Base-by-base conservation (phyloP, 1,140 invertebrate species). In the Drosophila watanabei region DNA sequence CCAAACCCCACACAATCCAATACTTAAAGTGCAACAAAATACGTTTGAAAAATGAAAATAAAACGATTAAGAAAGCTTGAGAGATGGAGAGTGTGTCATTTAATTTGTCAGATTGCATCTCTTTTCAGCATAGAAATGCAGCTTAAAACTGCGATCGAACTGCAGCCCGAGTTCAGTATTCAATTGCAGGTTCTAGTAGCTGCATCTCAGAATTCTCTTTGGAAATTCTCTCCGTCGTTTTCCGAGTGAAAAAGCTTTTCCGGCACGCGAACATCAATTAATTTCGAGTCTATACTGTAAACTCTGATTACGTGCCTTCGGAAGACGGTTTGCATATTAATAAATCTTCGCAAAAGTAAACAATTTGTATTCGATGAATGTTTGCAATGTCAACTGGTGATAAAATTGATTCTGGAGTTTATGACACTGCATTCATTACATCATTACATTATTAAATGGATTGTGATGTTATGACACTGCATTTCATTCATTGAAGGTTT, bases 21-120 rank as follows among this genome's bases (percentile, higher is more conserved):
- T 20, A 56, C 35, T 71, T 73, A 56, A 79, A 79, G 73, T 75
- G 70, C 64, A 79, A 57, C 14, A 56, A 57, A 64, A 63, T 69
- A 60, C 48, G 73, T 84, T 84, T 48, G 57, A 84, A 80, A 62
- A 60, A 52, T 48, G 37, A 37, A 79, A 79, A 69, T 60, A 61
- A 61, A 78, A 78, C 59, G 20, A 61, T 56, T 54, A 51, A 70
- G 35, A 64, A 75, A 64, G 58, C 71, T 64, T 75, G 59, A n/a
- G n/a, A 11, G n/a, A 5, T 14, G 32, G 24, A 14, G 35, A 28
- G 9, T 57, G 13, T 37, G 0, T 39, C 4, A 24, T 6, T 39
- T 57, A 39, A n/a, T 20, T 20, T 5, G 4, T 32, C 4, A 1
- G 13, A 7, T 35, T 35, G 14, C 9, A 20, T 46, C n/a, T 66